These are phyloP conservation scores for Aricia artaxerxes DNA, from an alignment of 2,888 invertebrate species.

Conservation along the genomic window DNA sequence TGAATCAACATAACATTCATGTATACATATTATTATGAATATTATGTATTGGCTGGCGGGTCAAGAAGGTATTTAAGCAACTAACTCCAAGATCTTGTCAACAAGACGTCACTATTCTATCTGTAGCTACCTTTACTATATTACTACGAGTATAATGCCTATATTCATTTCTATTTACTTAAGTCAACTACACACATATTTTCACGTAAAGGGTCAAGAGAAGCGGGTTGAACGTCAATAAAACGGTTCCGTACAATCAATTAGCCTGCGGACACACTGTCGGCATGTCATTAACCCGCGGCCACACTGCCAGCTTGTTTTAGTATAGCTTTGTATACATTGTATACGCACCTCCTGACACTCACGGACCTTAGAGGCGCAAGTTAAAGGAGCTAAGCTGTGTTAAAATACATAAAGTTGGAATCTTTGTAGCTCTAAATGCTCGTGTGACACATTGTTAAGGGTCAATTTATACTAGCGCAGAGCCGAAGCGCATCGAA, in stretches of 20 bases:
- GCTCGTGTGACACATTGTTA: not conserved
- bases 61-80: too few relatives aligned
- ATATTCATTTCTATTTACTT: not conserved
- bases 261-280: slow-evolving; percentile 46
- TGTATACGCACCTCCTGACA: slow-evolving; percentile 51
- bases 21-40: too few relatives aligned
- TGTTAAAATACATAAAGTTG: not conserved
- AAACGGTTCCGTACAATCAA: slow-evolving; percentile 43
- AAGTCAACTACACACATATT: not conserved
- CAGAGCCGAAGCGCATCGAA: too few relatives aligned
- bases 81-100: not conserved
- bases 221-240: slow-evolving; percentile 31
- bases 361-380: slow-evolving; percentile 43
- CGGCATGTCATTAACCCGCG: slow-evolving; percentile 12
- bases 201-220: slow-evolving; percentile 19
- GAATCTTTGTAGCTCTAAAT: not conserved
- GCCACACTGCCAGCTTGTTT: not conserved
- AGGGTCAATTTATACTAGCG: too few relatives aligned
- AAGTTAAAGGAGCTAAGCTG: slow-evolving; percentile 34
- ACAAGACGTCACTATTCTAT: not conserved
- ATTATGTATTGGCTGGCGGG: too few relatives aligned
- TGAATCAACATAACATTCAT: too few relatives aligned
- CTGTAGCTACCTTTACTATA: not conserved
- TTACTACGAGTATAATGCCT: not conserved
- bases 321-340: slow-evolving; percentile 42